Conservation (phyloP, 2,113 vertebrate genomes). For the Phyllopteryx taeniolatus region DNA sequence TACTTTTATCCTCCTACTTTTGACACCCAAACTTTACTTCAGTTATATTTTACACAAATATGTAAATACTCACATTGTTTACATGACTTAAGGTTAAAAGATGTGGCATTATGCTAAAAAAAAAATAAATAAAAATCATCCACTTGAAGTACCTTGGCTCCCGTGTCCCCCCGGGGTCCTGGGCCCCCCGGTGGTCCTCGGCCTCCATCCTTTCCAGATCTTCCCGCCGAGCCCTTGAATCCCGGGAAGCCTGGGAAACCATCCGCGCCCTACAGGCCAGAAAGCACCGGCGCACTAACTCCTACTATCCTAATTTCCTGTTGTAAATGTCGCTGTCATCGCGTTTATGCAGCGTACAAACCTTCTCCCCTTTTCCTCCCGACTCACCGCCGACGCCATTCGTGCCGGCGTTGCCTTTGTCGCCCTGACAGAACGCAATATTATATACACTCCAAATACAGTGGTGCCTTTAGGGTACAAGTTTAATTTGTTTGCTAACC, state of each 20-base stretch:
- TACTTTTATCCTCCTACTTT: not conserved
- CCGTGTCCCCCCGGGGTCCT: conserved; percentile 72
- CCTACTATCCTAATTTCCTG: too few relatives aligned
- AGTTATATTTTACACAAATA: not conserved
- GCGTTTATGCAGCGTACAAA: conserved; percentile 34
- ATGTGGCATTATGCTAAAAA: too few relatives aligned
- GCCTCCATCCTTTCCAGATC: conserved; percentile 65
- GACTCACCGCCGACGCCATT: conserved; percentile 66
- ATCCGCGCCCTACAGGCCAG: conserved; percentile 67
- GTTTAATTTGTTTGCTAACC: too few relatives aligned
- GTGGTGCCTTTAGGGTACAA: too few relatives aligned
- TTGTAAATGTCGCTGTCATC: not conserved
- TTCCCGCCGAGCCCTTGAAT: conserved; percentile 79
- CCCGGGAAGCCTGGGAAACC: conserved; percentile 82
- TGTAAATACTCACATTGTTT: not conserved
- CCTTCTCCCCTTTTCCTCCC: conserved; percentile 83
- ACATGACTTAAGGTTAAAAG: too few relatives aligned
- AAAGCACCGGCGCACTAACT: not conserved
- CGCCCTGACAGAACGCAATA: conserved; percentile 64
- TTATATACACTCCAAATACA: not conserved
- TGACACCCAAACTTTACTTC: not conserved
- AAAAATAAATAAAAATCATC: not conserved
- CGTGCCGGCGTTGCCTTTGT: conserved; percentile 72
- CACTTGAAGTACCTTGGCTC: conserved; percentile 71
- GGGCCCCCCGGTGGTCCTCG: conserved; percentile 64